Percentiles rank a stretch among this genome's conserved stretches.
Evolutionary conservation across 2,113 vertebrate genomes (phyloP).

Genomic region (Lipophrys pholis): DNA sequence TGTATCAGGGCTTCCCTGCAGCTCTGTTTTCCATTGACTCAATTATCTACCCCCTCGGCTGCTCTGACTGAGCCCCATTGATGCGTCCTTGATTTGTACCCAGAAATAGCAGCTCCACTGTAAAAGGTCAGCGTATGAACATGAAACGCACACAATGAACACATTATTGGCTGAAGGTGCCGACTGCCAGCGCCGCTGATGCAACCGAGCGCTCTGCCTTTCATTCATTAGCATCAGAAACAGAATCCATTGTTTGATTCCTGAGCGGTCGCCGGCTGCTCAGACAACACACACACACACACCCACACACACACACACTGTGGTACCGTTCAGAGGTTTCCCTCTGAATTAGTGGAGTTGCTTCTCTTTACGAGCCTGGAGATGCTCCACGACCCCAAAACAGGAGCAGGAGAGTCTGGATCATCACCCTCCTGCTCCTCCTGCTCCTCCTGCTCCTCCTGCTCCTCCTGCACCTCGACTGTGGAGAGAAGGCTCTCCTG

Average conservation of each 20-base stretch:
- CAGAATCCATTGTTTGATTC: constrained; percentile 45
- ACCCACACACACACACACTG: too few species aligned
- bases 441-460: too few species aligned
- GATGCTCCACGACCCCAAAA: constrained; percentile 34
- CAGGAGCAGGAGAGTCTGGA: constrained; percentile 4
- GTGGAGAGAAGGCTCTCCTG: background rate
- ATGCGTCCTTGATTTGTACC: constrained; percentile 46
- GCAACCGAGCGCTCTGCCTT: constrained; percentile 29
- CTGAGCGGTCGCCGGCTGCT: background rate
- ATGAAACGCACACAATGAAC: constrained; percentile 41
- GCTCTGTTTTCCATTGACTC: background rate
- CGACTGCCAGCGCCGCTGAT: constrained; percentile 41
- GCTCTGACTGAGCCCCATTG: constrained; percentile 37
- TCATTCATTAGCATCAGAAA: constrained; percentile 54
- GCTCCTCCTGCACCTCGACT: too few species aligned
- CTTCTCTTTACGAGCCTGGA: constrained; percentile 65
- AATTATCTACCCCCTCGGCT: constrained; percentile 35
- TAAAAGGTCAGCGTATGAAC: constrained; percentile 45
- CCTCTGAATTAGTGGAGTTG: constrained; percentile 66
- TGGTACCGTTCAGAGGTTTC: constrained; percentile 5
- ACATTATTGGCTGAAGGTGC: constrained; percentile 21
- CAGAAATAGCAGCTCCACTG: constrained; percentile 53
- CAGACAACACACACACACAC: too few species aligned
- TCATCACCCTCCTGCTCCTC: too few species aligned
- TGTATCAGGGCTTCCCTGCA: constrained; percentile 22